Evolutionary conservation across 2,113 vertebrate species (phyloP).

Genomic region (Vanacampus margaritifer): DNA sequence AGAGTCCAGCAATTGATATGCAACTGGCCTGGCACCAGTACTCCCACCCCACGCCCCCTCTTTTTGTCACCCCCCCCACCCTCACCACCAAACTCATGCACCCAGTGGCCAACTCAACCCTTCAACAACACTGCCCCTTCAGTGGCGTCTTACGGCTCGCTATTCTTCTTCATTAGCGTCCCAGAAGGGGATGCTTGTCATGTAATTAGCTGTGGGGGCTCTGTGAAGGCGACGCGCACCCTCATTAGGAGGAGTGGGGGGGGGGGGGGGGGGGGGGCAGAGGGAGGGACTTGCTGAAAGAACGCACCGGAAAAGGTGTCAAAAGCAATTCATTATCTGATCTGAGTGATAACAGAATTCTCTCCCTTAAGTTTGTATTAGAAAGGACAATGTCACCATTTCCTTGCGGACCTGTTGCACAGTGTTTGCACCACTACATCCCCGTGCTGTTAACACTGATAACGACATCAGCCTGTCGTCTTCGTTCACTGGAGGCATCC

Average conservation of each 20-base stretch:
- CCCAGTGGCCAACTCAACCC: conserved; percentile 38
- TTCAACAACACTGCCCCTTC: conserved; percentile 28
- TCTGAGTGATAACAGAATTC: neutral
- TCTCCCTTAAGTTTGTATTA: neutral
- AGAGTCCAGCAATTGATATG: conserved; percentile 59
- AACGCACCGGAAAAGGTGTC: conserved; percentile 1
- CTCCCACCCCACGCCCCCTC: conserved; percentile 17
- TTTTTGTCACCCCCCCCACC: neutral
- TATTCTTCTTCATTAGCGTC: conserved; percentile 70
- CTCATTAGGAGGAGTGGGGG: conserved; percentile 60
- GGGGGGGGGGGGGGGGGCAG: conserved; percentile 18
- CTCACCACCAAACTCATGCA: conserved; percentile 7
- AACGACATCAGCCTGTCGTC: conserved; percentile 46
- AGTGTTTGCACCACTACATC: conserved; percentile 31
- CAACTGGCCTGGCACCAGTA: conserved; percentile 49
- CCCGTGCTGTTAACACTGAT: conserved; percentile 48
- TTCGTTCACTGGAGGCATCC: conserved; percentile 25
- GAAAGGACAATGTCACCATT: neutral
- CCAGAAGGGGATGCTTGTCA: conserved; percentile 69
- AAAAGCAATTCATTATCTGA: neutral
- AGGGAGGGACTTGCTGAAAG: conserved; percentile 14
- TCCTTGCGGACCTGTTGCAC: conserved; percentile 6
- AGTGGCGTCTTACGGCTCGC: conserved; percentile 51
- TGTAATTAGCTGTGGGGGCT: conserved; percentile 68
- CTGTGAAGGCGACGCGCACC: conserved; percentile 51